Conservation (phyloP, 2,797 vertebrate genomes). For the Galagoides demidoff region DNA sequence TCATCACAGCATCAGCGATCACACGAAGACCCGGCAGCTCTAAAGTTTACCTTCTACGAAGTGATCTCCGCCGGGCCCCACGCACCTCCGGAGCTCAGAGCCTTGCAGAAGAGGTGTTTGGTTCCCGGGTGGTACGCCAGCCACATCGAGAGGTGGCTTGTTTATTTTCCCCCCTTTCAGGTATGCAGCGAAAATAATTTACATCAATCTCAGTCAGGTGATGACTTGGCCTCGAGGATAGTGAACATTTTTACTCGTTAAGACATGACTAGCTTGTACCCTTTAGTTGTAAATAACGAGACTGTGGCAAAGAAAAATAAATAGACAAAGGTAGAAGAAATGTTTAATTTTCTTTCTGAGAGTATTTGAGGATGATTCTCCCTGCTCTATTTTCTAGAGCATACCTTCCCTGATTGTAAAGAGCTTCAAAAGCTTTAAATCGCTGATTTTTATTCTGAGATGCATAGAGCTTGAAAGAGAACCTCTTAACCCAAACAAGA, state of each 20-base stretch:
- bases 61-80: conserved; percentile 94
- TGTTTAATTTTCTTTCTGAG: neutral
- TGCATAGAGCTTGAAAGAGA: neutral
- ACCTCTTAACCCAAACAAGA: neutral
- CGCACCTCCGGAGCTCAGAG: conserved; percentile 91
- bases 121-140: conserved; percentile 94
- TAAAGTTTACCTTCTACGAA: conserved; percentile 96
- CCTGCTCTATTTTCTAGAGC: neutral
- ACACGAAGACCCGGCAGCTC: conserved; percentile 93
- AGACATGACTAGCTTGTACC: neutral
- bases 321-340: neutral
- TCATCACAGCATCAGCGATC: conserved; percentile 94
- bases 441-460: neutral
- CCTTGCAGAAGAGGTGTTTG: conserved; percentile 95
- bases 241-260: neutral
- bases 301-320: neutral
- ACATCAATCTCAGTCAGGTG: conserved; percentile 23
- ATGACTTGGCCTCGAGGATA: conserved; percentile 40
- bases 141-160: conserved; percentile 96
- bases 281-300: neutral
- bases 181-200: conserved; percentile 82
- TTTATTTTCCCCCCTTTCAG: conserved; percentile 94
- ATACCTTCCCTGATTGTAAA: neutral
- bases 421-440: neutral
- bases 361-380: neutral